Evolutionary conservation across 1,140 invertebrate genomes (phyloP), one percentile per base, ranked within the genome.

Genomic region (Bilobella aurantiaca): DNA sequence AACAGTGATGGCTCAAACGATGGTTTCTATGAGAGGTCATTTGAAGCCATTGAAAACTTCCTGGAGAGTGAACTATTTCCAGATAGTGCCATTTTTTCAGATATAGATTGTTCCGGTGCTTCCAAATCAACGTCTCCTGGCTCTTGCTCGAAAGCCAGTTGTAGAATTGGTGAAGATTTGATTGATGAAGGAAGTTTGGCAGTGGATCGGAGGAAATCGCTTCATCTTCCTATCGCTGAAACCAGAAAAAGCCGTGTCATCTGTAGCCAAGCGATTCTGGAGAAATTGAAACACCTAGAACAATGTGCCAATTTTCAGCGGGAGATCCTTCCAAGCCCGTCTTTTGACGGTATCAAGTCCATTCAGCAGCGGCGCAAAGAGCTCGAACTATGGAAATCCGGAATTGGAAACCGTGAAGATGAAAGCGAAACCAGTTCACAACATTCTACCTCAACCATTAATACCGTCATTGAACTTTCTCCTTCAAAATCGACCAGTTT

Each of bases 81-180:
- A 72, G 89, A 91, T 75, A 89, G 87, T 73, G 89, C 89, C 71
- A 87, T 90, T 74, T 91, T 90, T 73, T 90, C 88, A 60, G 89
- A 91, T 70, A 81, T 79, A 23, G 85, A 86, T 42, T 81, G 86
- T 64, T 12, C 0, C 58, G 74, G 1, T 64, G 70, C 53, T 65
- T 74, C 49, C 66, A 60, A 56, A 69, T 69, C 49, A 32, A 67
- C 27, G 59, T 68, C 69, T 58, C 63, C 58, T 25, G n/a, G n/a
- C 57, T 21, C 25, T 59, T 14, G 58, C 18, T 62, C 49, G 3
- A 53, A 53, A 23, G 21, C 3, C 5, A 18, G 12, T 53, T 53
- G 49, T 12, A 12, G 49, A 53, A 18, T 23, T 18, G 49, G 12
- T 14, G 21, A 53, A 18, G 49, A 53, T 12, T 5, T 23, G 12